A percentile compares a stretch with the other conserved stretches of the same genome.
Conservation (phyloP, 2,113 vertebrate genomes). For the Mirza zaza region DNA sequence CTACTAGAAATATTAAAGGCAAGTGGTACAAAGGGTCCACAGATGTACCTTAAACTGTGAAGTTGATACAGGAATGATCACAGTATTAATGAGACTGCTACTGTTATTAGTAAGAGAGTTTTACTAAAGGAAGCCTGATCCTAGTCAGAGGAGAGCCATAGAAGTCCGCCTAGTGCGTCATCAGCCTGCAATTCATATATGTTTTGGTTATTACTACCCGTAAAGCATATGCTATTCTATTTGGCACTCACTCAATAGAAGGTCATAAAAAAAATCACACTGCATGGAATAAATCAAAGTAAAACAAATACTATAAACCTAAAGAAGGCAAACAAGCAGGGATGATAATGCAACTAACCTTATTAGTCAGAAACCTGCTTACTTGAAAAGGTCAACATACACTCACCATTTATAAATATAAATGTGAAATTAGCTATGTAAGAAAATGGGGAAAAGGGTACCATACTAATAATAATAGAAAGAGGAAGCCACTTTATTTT, state of each 20-base stretch:
- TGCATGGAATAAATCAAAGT: slow-evolving; percentile 51
- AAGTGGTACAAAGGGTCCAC: not conserved
- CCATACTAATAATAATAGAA: not conserved
- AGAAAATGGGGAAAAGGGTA: not conserved
- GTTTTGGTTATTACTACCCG: slow-evolving; percentile 68
- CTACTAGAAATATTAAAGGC: not conserved
- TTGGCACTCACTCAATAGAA: slow-evolving; percentile 53
- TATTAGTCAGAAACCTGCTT: slow-evolving; percentile 48
- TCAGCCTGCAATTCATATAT: slow-evolving; percentile 57
- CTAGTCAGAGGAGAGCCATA: not conserved
- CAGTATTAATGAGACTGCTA: not conserved
- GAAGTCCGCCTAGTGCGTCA: slow-evolving; percentile 34
- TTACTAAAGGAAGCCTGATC: slow-evolving; percentile 38
- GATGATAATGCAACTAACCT: slow-evolving; percentile 27
- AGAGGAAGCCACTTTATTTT: slow-evolving; percentile 57
- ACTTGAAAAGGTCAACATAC: slow-evolving; percentile 31
- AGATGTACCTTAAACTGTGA: not conserved
- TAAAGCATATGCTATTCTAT: slow-evolving; percentile 48
- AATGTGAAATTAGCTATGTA: slow-evolving; percentile 34
- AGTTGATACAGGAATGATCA: not conserved
- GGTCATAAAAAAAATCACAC: slow-evolving; percentile 62
- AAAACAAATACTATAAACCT: slow-evolving; percentile 62
- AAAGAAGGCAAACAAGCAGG: slow-evolving; percentile 59
- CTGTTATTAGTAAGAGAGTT: slow-evolving; percentile 21
- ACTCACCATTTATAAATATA: slow-evolving; percentile 6